A percentile compares a stretch with the other conserved stretches of the same genome.
These are phyloP conservation scores for Bergia sp. DNA, from an alignment of 92 coral and sea anemone genomes.

Conservation along the genomic window DNA sequence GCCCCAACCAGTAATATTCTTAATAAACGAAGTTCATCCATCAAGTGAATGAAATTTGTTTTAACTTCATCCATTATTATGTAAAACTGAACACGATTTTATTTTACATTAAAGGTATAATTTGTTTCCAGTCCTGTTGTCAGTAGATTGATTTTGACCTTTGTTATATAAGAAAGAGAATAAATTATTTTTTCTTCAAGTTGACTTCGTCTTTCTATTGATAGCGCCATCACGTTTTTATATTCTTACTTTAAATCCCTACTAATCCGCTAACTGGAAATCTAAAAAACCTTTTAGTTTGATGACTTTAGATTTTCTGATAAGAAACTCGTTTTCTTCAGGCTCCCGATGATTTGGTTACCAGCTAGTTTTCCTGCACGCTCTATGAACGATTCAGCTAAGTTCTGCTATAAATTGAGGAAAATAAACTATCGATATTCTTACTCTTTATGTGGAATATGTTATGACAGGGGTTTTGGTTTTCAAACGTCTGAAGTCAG, in stretches of 20 bases:
- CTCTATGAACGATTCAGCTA: not conserved
- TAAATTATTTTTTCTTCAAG: no score
- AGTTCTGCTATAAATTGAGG: not conserved
- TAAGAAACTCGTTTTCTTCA: not conserved
- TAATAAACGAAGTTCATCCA: no score
- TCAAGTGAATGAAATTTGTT: not conserved
- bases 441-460: not conserved
- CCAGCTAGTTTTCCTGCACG: not conserved
- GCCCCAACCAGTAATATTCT: no score
- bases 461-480: not conserved
- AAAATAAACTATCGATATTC: no score
- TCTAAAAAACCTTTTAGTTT: not conserved
- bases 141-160: no score
- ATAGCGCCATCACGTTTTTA: not conserved
- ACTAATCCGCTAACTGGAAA: constrained; percentile 14
- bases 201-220: not conserved
- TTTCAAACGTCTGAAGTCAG: not conserved
- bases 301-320: constrained; percentile 21
- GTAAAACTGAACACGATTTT: not conserved
- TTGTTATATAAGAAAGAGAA: not conserved
- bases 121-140: not conserved
- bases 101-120: not conserved
- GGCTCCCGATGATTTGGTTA: not conserved
- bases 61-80: not conserved
- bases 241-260: not conserved